phyloP scores from a whole-genome alignment of 2,113 vertebrate species.

The Vombatus ursinus region DNA sequence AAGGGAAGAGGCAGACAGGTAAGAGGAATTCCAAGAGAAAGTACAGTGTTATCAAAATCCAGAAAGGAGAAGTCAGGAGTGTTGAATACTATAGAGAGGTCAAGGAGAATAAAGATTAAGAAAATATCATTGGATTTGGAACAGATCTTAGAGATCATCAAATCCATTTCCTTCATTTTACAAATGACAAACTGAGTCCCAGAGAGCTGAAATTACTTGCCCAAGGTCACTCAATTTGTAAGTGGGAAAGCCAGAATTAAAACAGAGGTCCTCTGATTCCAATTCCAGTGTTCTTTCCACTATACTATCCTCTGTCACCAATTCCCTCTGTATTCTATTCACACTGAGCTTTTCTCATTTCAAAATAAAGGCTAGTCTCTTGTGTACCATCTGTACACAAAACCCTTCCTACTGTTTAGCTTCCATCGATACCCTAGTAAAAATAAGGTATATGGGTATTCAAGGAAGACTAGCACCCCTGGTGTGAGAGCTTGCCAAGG shows the following conservation, averaged over 20 bases:
- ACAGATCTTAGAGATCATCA: neutral
- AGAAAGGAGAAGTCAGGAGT: neutral
- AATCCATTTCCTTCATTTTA: neutral
- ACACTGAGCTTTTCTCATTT: neutral
- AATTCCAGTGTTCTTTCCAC: neutral
- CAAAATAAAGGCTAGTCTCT: neutral
- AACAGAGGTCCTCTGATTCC: neutral
- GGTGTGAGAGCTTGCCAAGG: neutral
- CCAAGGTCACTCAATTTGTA: neutral
- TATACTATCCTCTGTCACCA: neutral
- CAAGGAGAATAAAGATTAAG: neutral
- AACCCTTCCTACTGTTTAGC: neutral
- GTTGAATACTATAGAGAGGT: neutral
- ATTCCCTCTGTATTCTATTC: neutral
- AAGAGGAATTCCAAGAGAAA: neutral
- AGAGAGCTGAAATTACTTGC: neutral
- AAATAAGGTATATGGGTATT: neutral
- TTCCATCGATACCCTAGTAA: neutral
- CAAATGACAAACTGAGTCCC: neutral
- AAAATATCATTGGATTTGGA: neutral
- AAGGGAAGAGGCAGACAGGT: neutral
- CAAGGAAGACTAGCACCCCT: neutral
- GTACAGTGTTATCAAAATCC: neutral
- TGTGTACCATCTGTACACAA: neutral
- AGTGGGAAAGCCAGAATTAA: neutral